phyloP scores from a whole-genome alignment of 2,888 invertebrate genomes.

The Nephrotoma guestfalica region DNA sequence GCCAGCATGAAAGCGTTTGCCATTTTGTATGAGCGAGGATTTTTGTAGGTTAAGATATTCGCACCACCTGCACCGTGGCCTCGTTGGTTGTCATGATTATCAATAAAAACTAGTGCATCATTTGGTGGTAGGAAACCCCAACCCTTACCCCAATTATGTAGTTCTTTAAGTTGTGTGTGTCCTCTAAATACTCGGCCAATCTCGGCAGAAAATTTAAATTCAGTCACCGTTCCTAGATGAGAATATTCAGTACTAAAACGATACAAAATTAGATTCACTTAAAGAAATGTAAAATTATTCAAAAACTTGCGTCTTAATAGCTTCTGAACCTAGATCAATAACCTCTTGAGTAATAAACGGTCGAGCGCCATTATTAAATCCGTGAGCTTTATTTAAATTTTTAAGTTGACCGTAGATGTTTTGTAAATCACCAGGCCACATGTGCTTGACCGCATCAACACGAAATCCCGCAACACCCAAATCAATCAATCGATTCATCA shows the following conservation, averaged over 20 bases:
- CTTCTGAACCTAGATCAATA: conserved; percentile 32
- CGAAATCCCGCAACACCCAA: conserved; percentile 42
- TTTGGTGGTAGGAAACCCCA: conserved; percentile 34
- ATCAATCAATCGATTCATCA: conserved; percentile 35
- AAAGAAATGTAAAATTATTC: neutral
- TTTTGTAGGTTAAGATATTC: conserved; percentile 27
- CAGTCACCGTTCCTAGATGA: conserved; percentile 47
- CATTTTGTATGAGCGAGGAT: conserved; percentile 27
- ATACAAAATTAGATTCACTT: neutral
- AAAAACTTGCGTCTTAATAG: conserved; percentile 17
- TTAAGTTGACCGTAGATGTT: conserved; percentile 35
- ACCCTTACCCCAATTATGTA: conserved; percentile 29
- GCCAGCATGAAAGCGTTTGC: conserved; percentile 49
- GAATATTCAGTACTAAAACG: conserved; percentile 34
- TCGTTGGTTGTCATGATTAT: conserved; percentile 34
- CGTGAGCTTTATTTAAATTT: conserved; percentile 33
- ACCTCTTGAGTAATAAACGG: conserved; percentile 44
- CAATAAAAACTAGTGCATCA: conserved; percentile 54
- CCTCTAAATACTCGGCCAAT: conserved; percentile 43
- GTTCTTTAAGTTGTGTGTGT: conserved; percentile 38
- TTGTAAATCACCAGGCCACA: conserved; percentile 40
- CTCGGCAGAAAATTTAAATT: conserved; percentile 38
- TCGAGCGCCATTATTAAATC: conserved; percentile 31
- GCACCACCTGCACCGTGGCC: conserved; percentile 47
- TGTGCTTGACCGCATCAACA: conserved; percentile 38